Base-by-base conservation (phyloP, 2,888 invertebrate genomes). In the Phalangium opilio region DNA sequence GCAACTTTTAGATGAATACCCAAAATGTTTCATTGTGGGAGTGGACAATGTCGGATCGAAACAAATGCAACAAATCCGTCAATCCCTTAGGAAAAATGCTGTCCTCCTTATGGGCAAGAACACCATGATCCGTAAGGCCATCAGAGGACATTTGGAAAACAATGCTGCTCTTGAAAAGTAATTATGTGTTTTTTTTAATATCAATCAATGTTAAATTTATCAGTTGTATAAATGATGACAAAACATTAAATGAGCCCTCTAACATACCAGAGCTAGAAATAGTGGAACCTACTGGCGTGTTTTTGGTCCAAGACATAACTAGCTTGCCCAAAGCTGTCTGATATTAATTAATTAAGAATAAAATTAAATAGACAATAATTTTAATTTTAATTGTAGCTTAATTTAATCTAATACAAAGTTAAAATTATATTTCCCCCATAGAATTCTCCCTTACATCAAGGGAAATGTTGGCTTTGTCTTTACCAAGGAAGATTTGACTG, bases 101-200 rank as follows among this genome's bases (percentile, higher is more conserved):
- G 82, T 89, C 52, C 83, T 90, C 39, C 77, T 98, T 61, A 96
- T 99, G 96, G 98, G 98, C 53, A 99, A 99, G 71, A 99, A 99
- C 74, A 99, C 98, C 64, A 98, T 99, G 98, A 98, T 99, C 85
- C 80, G 96, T 55, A 98, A 98, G 69, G 96, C 96, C 46, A 96
- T 99, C 69, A 82, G 87, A 61, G 95, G 95, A 46, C 95, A 96
- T 67, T 70, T 96, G 59, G 91, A 93, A 63, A 83, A 84, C 66
- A 96, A 95, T 67, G 84, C 86, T 2, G 77, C 82, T 18, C 73
- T 98, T 57, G 96, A 98, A 71, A 95, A 87, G 74, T 75, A 62
- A 61, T n/a, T n/a, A n/a, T n/a, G n/a, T n/a, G 27, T 27, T 27
- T 27, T n/a, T n/a, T n/a, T n/a, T n/a, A n/a, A n/a, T n/a, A n/a